These are phyloP conservation scores for Galendromus occidentalis DNA, from an alignment of 1,140 invertebrate species.

Conservation along the genomic window DNA sequence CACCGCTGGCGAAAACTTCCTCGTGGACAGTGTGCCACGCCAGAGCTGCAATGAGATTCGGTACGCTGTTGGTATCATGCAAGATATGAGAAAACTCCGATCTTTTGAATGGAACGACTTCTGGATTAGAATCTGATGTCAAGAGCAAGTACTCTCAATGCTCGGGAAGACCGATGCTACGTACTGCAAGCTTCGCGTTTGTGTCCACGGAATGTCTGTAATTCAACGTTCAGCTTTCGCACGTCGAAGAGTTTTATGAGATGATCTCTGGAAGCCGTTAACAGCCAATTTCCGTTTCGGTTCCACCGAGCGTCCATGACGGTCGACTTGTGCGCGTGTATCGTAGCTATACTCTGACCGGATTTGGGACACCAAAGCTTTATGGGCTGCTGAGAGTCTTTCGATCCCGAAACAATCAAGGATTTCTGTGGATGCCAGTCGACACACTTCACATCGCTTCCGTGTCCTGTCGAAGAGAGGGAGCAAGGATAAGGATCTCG, in stretches of 20 bases:
- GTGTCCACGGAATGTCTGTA: constrained; percentile 90
- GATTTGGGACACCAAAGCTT: constrained; percentile 98
- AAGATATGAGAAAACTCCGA: too few species aligned
- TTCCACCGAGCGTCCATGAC: constrained; percentile 98
- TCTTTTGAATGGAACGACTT: too few species aligned
- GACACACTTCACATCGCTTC: constrained; percentile 96
- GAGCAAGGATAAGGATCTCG: too few species aligned
- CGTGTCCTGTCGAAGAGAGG: constrained; percentile 49
- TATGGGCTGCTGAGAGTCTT: constrained; percentile 98
- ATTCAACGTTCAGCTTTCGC: constrained; percentile 67
- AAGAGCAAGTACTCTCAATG: too few species aligned
- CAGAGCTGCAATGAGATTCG: constrained; percentile 35
- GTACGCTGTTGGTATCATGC: too few species aligned
- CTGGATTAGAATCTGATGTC: too few species aligned
- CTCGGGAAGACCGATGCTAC: constrained; percentile 14
- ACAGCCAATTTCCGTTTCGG: constrained; percentile 94
- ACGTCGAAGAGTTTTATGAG: constrained; percentile 95
- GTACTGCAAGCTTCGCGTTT: constrained; percentile 89
- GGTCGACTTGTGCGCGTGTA: constrained; percentile 29
- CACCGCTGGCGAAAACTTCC: constrained; percentile 81
- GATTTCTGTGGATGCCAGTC: constrained; percentile 98
- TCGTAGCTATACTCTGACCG: constrained; percentile 46
- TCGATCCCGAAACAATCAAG: constrained; percentile 89
- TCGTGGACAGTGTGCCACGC: constrained; percentile 97
- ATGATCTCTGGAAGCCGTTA: constrained; percentile 95